Evolutionary conservation across 2,888 invertebrate species (phyloP), one percentile per base, ranked within the genome.

Genomic region (Drosophila infuscata): DNA sequence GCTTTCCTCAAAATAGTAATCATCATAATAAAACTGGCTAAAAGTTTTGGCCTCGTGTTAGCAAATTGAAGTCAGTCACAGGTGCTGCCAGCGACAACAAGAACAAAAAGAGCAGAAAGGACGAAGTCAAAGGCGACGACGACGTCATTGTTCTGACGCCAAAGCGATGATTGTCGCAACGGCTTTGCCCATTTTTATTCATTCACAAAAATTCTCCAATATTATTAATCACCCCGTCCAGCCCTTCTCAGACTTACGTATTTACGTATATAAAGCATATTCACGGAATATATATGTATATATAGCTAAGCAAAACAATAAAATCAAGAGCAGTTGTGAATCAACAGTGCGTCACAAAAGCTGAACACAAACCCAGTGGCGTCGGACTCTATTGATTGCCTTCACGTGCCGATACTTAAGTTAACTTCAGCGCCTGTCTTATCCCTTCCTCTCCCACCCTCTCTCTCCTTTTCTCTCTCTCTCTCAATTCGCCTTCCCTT

Each of bases 341-440:
- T 89, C 89, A 87, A 89, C 83, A 89, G 84, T 87, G 88, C 84
- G 89, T 84, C 89, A 84, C 84, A 78, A 64, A 58, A 61, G 43
- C 41, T 38, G 36, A 58, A 43, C 32, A 25, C 38, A 25, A 52
- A 49, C 35, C 33, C 33, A 30, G 52, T 54, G 46, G 52, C 67
- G 48, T 32, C 71, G 56, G 53, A 48, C 41, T 41, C 60, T 83
- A 89, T 83, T 83, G 83, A 83, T 83, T 83, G 70, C 78, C 84
- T 83, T 83, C 89, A 89, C 83, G 83, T 83, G 83, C 66, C 89
- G 74, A 81, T 81, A 77, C 68, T 86, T 75, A 86, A 68, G 49
- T 68, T 65, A n/a, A 48, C 35, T 41, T 53, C 46, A 15, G 12
- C 29, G 29, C 51, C 25, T n/a, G 15, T 46, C 46, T 30, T 20